A percentile compares a stretch with the other conserved stretches of the same genome.
These are phyloP conservation scores for Bucco capensis DNA, from an alignment of 2,113 vertebrate genomes.

Conservation along the genomic window DNA sequence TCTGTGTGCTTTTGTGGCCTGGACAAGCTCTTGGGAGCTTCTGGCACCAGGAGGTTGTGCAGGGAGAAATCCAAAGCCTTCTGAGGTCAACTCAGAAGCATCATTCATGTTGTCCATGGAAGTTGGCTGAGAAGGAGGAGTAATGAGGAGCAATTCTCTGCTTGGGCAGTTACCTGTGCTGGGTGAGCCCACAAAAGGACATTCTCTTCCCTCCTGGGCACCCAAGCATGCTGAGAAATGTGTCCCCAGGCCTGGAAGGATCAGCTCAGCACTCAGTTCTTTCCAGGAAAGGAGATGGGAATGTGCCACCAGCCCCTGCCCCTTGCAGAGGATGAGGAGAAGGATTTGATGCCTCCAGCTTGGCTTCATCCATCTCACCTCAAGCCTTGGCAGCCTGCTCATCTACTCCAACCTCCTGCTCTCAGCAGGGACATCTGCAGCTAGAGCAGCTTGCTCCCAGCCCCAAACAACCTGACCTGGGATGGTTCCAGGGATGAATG, in stretches of 20 bases:
- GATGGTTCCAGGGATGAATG: no score
- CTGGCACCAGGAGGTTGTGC: rapidly evolving
- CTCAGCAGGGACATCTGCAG: no score
- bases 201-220: background rate
- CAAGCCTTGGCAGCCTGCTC: rapidly evolving
- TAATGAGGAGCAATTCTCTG: background rate
- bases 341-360: background rate
- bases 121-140: background rate
- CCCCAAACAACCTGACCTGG: no score
- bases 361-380: background rate
- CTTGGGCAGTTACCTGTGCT: background rate
- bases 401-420: no score
- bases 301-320: background rate
- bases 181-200: background rate
- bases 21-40: background rate
- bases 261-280: rapidly evolving
- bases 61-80: no score
- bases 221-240: background rate
- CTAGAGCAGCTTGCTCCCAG: no score
- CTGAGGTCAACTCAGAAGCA: background rate
- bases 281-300: background rate
- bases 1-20: no score
- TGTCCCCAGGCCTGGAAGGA: background rate
- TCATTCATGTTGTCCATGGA: background rate
- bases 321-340: background rate